A percentile compares a stretch with the other conserved stretches of the same genome.
phyloP scores from a whole-genome alignment of 2,797 vertebrate genomes.

The Diplodus sargus region DNA sequence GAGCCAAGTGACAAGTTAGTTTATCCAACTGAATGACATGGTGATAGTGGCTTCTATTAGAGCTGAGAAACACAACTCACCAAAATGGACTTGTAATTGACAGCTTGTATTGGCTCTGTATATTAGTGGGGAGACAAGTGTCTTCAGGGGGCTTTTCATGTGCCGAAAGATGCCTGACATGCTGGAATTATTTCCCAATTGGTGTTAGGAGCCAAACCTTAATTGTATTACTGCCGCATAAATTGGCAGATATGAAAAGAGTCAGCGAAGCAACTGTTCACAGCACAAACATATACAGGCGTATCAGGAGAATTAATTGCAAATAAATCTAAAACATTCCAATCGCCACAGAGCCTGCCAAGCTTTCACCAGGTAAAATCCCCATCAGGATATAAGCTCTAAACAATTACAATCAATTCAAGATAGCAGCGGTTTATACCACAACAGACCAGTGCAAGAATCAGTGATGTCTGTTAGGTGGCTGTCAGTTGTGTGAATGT shows the following conservation, averaged over 20 bases:
- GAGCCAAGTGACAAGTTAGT: conserved; percentile 34
- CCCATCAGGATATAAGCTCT: conserved; percentile 47
- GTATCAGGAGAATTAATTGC: conserved; percentile 22
- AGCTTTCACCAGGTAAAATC: conserved; percentile 49
- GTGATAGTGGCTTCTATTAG: conserved; percentile 37
- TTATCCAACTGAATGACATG: conserved; percentile 29
- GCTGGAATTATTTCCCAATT: conserved; percentile 66
- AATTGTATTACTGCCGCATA: conserved; percentile 72
- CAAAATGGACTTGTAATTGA: conserved; percentile 71
- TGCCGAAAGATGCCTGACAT: conserved; percentile 61
- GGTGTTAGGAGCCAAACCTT: conserved; percentile 62
- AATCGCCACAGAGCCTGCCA: conserved; percentile 40
- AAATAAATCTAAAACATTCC: conserved; percentile 45
- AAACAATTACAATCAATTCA: conserved; percentile 65
- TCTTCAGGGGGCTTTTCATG: conserved; percentile 68
- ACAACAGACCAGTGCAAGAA: conserved; percentile 34
- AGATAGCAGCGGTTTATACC: conserved; percentile 31
- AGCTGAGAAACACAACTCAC: conserved; percentile 61
- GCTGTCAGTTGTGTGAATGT: conserved; percentile 50
- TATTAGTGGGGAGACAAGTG: conserved; percentile 61
- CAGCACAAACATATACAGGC: conserved; percentile 25
- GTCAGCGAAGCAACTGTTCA: conserved; percentile 47
- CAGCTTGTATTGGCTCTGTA: conserved; percentile 65
- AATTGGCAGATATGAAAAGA: conserved; percentile 65
- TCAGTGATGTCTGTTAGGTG: conserved; percentile 59